Evolutionary conservation across 2,888 invertebrate species (phyloP), one percentile per base, ranked within the genome.

Genomic region (Sesia bembeciformis): DNA sequence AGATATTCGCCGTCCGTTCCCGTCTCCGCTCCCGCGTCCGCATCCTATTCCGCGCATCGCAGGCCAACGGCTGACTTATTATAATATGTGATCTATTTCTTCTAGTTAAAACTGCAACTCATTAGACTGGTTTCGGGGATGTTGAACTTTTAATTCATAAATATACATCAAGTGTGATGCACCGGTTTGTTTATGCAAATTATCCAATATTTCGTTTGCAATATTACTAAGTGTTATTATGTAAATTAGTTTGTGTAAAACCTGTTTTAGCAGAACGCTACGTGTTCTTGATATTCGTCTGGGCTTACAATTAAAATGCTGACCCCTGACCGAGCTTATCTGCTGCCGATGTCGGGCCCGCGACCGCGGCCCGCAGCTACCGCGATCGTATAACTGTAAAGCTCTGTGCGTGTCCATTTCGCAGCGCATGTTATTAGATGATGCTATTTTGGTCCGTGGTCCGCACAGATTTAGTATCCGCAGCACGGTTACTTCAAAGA

Each of bases 401-500:
- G 66, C 65, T 68, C 68, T 65, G 63, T 65, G 72, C 68, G 72
- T 69, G 67, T 71, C 67, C 66, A 69, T 67, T 70, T 68, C 68
- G 68, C 69, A 63, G 70, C 76, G 80, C 78, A 82, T 79, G 70
- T 74, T 73, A 76, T 82, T 79, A 80, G 78, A 81, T 80, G 77
- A 78, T 70, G 74, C 79, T 86, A 85, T 86, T 87, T 87, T 74
- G 62, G 81, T 80, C 58, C 56, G 56, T 55, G 53, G 40, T 54
- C 72, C 68, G 63, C 61, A 58, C 68, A 81, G 76, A 78, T 78
- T 88, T 81, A 78, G 78, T 81, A 88, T 72, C 80, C 87, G 68
- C 68, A 66, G 73, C 88, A 87, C 86, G 88, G 84, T 72, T 69
- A 71, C 72, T 88, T 84, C 84, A 84, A 81, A 84, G 87, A 88